These are phyloP conservation scores for Spongilla lacustris DNA, from an alignment of 37 sponge, comb jelly and placozoan genomes.

Conservation along the genomic window DNA sequence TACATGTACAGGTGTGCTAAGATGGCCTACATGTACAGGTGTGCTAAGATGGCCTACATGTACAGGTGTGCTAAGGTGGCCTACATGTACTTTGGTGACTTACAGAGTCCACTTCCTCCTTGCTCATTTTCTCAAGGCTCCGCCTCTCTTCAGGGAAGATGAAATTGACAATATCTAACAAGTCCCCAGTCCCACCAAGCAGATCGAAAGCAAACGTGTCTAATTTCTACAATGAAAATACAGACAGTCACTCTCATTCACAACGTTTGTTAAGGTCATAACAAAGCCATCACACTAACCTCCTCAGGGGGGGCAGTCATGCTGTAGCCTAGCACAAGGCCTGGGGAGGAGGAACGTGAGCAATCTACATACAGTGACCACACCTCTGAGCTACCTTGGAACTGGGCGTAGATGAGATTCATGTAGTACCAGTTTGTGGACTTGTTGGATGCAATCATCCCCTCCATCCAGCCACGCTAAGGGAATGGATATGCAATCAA, in stretches of 20 bases:
- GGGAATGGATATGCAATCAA: not conserved
- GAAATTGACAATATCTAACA: slow-evolving; percentile 27
- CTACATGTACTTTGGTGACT: not conserved
- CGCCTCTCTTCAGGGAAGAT: slow-evolving; percentile 20
- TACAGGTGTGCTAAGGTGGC: too few relatives aligned
- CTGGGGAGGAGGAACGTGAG: not conserved
- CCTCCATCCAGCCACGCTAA: slow-evolving; percentile 47
- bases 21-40: too few relatives aligned
- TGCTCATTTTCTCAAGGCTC: slow-evolving; percentile 15
- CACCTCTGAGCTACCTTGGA: slow-evolving; percentile 5
- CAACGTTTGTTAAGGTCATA: not conserved
- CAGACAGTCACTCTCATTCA: not conserved
- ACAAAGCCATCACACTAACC: not conserved
- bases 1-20: too few relatives aligned
- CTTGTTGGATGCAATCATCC: slow-evolving; percentile 8
- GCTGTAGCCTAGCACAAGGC: slow-evolving; percentile 9
- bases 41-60: too few relatives aligned
- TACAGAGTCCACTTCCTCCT: slow-evolving; percentile 13
- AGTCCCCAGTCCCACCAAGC: slow-evolving; percentile 54
- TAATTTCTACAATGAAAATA: slow-evolving; percentile 19
- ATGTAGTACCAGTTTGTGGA: slow-evolving; percentile 50
- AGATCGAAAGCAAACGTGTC: slow-evolving; percentile 58
- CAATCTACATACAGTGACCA: too few relatives aligned
- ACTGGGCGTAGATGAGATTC: slow-evolving; percentile 39
- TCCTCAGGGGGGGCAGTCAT: not conserved